Evolutionary conservation across 2,888 invertebrate species (phyloP), one percentile per base, ranked within the genome.

Genomic region (Stramonita haemastoma): DNA sequence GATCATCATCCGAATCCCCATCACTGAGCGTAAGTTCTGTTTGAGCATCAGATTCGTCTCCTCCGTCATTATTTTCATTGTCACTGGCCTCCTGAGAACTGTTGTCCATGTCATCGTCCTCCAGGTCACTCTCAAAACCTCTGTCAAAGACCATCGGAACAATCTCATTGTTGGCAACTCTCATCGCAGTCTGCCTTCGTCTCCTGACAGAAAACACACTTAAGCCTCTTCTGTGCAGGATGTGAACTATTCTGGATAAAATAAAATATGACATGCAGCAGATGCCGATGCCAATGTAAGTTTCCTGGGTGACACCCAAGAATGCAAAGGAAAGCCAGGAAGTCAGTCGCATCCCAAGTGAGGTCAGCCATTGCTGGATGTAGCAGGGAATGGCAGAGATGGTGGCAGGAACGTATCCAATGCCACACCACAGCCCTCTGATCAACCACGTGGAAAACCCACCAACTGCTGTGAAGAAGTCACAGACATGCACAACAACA

Each of bases 301-400:
- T 93, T 89, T 95, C 94, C 87, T 91, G 93, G 17, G 92, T 92
- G 87, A 93, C 91, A 29, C 91, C 92, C 32, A 91, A 92, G 26
- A 93, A 87, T 36, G 92, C 66, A 32, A 86, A 70, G 1, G 89
- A 84, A 26, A 89, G 36, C 26, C 85, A 88, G 1, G 83, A 32
- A 8, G 87, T 86, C 15, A 86, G 11, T 22, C 79, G 88, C 22
- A 57, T 83, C 90, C 90, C 90, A 2, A 81, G 17, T 36, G 87
- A 87, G 60, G 88, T 46, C n/a, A 92, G 22, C 34, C 87, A 56
- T 15, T 90, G 34, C 17, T 81, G 13, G 83, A 86, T 70, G 34
- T 87, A 89, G n/a, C 57, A 5, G 0, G 91, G 90, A 26, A 90
- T 86, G 77, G 19, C 77, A 2, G 91, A 86, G 1, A 92, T 29